phyloP scores from a whole-genome alignment of 2,113 vertebrate genomes.

The Ia io region DNA sequence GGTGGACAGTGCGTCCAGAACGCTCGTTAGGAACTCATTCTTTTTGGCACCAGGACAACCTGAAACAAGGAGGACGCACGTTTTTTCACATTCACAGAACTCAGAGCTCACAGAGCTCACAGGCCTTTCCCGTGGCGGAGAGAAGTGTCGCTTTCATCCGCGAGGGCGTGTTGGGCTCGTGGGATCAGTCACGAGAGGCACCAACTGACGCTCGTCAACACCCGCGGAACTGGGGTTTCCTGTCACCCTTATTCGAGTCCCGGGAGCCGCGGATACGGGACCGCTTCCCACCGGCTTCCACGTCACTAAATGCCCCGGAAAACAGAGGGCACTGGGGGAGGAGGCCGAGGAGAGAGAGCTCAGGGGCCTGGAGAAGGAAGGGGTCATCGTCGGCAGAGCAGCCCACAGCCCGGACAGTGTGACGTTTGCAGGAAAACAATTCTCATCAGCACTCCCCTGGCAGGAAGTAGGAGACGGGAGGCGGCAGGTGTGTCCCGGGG shows the following conservation, averaged over 20 bases:
- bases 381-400: fast-evolving
- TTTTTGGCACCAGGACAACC: slow-evolving; percentile 97
- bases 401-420: fast-evolving
- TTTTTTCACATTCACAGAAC: background rate
- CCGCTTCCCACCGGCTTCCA: background rate
- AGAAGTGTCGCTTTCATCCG: fast-evolving
- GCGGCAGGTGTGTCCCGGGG: too few relatives aligned
- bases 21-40: slow-evolving; percentile 96
- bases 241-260: background rate
- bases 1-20: slow-evolving; percentile 95
- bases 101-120: too few relatives aligned
- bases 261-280: background rate
- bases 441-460: fast-evolving
- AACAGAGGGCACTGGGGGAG: background rate
- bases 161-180: too few relatives aligned
- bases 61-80: slow-evolving; percentile 49
- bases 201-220: background rate
- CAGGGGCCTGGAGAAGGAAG: background rate
- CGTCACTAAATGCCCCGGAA: background rate
- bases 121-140: background rate
- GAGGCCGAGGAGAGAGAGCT: background rate
- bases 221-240: background rate
- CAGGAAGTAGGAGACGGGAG: background rate
- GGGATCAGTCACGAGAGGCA: fast-evolving
- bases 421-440: background rate